Base-by-base conservation (phyloP, 2,797 vertebrate species). In the Cichlasoma orientale region DNA sequence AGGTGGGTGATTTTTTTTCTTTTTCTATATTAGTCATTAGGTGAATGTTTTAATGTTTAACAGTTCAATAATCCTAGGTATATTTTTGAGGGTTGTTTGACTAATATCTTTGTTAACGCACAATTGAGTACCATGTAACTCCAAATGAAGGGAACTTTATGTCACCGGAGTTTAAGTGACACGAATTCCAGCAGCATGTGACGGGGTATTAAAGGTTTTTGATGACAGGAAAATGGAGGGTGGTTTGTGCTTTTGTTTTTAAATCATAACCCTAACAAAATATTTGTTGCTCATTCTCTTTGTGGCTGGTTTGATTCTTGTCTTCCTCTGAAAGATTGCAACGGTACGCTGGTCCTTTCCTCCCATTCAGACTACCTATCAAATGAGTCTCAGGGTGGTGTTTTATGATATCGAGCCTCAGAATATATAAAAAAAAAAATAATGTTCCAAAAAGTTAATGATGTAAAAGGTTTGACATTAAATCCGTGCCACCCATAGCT, bases 401-500 rank as follows among this genome's bases (percentile, higher is more conserved):
- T 18, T 47, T 66, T 27, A 66, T 29, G 10, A n/a, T 50, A 6
- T 5, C 9, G 16, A 50, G 41, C 25, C 10, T 50, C 18, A 68
- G 47, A 68, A 29, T 68, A n/a, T 19, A 4, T 50, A 8, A 21
- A 23, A 12, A 10, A n/a, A 52, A 4, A 19, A 50, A 19, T 9
- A n/a, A 66, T 23, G 0, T 47, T 29, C 41, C 16, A 47, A 47
- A 66, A 47, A 66, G n/a, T 7, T 29, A 66, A 53, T 77, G 11
- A 56, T 36, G 18, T 53, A 18, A 72, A 77, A 55, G 4, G 36
- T 78, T 80, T 68, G 25, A 69, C 72, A 72, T 53, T 75, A 27
- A 83, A 54, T 38, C n/a, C 11, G 36, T 73, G 59, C 59, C 74
- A 66, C 75, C 68, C n/a, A n/a, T 7, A 2, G 56, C n/a, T 74